Percentiles rank a stretch among this genome's conserved stretches.
phyloP scores from a whole-genome alignment of 1,140 invertebrate genomes.

The Meloidogyne chitwoodi region DNA sequence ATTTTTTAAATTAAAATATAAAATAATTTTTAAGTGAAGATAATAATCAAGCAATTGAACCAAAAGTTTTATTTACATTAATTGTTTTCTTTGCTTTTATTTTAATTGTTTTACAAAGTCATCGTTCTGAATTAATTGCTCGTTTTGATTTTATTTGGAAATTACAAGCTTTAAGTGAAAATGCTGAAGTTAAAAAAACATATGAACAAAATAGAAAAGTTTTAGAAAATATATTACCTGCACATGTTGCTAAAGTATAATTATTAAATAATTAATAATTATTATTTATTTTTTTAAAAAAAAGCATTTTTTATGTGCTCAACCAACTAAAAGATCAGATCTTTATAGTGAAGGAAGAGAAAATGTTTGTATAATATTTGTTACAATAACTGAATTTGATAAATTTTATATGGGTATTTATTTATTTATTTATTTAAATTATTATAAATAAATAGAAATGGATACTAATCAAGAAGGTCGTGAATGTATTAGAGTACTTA shows the following conservation, averaged over 20 bases:
- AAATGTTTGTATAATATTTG: conserved; percentile 84
- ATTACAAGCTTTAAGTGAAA: conserved; percentile 56
- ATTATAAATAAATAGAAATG: conserved; percentile 65
- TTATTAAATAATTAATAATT: not conserved
- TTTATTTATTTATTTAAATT: conserved; percentile 52
- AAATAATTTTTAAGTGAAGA: conserved; percentile 28
- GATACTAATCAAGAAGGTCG: conserved; percentile 88
- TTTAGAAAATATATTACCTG: conserved; percentile 83
- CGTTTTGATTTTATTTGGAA: conserved; percentile 60
- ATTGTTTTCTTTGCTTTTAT: conserved; percentile 48
- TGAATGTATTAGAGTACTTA: conserved; percentile 84
- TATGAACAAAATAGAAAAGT: conserved; percentile 65
- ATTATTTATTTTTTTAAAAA: not conserved
- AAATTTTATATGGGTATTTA: conserved; percentile 74
- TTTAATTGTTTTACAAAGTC: conserved; percentile 55
- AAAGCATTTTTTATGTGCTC: conserved; percentile 72
- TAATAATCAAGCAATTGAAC: conserved; percentile 23
- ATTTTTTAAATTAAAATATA: no score
- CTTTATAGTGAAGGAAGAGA: conserved; percentile 66
- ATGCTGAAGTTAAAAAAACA: conserved; percentile 55
- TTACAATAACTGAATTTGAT: conserved; percentile 88
- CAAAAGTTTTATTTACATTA: conserved; percentile 50
- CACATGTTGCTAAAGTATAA: conserved; percentile 74
- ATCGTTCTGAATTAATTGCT: conserved; percentile 53
- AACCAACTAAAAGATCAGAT: conserved; percentile 43